Evolutionary conservation across 2,888 invertebrate genomes (phyloP), one percentile per base, ranked within the genome.

Genomic region (Drosophila mercatorum): DNA sequence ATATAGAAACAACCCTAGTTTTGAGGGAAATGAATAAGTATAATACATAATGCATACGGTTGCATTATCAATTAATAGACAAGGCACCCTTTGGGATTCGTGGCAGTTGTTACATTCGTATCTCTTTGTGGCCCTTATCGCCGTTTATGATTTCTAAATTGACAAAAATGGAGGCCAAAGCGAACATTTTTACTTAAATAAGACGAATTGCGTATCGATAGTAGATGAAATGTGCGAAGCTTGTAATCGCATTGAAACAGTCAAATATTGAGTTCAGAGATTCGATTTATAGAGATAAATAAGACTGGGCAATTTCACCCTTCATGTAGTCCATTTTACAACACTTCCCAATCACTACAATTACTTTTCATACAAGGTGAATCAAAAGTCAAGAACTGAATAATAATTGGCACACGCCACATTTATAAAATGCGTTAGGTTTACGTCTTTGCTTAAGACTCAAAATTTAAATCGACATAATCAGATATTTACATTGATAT

Each of bases 91-190:
- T 73, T 64, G 41, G 11, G 36, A 14, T 41, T 11, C 28, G 36
- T 3, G 43, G 70, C 67, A 61, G 62, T 53, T 72, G 80, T 75
- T 79, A 84, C 83, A 77, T 79, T 87, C 79, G 81, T 75, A 75
- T 77, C 81, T 71, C 57, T 51, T 57, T 64, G 69, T 70, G 78
- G 68, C 64, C 58, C 64, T 64, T 76, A 55, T 67, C 62, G 58
- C 63, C 40, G 56, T 74, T 58, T 58, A 60, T 63, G 72, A 77
- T 72, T 74, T 64, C 38, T n/a, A 51, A 65, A 65, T 57, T 51
- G 63, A 78, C 73, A 83, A 85, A 69, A 41, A 76, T 65, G 67
- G 69, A 67, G 65, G 70, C 62, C 64, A 10, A n/a, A 31, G 2
- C 47, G 4, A 28, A 28, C 8, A 14, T 47, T 28, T 28, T 7